Base-by-base conservation (phyloP, 2,797 vertebrate species). In the Cephalopachus bancanus region DNA sequence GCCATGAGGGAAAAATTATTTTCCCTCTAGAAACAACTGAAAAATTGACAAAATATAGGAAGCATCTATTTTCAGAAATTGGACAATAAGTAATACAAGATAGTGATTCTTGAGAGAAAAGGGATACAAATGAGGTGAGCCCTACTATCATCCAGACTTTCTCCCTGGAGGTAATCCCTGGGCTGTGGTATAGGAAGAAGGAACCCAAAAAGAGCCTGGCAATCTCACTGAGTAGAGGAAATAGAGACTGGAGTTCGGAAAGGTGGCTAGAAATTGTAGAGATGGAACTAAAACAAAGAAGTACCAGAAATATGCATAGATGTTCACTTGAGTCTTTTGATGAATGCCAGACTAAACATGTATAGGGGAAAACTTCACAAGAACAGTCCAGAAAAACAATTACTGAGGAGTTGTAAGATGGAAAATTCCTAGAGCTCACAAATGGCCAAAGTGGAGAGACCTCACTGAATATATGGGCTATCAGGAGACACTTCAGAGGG, bases 21-120 rank as follows among this genome's bases (percentile, higher is more conserved):
- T 81, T 96, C 37, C 79, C 74, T 93, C 79, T 37, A 74, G 51
- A 81, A 81, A 89, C 57, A 85, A 96, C 11, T 93, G 53, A 59
- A 93, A 96, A 81, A 60, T 67, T 86, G 53, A 75, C 20, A 79
- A 86, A 81, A 75, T 80, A 60, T 37, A 81, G 37, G 37, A 95
- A 85, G 69, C 19, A 74, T 37, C 24, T 60, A 60, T 79, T 85
- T 90, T 86, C 44, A 96, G 75, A 91, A 33, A 93, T 7, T 69
- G 16, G 11, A 69, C 26, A 96, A 76, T 67, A 62, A 53, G 12
- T 60, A 83, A 81, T 11, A 87, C 7, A 62, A 91, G 20, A 59
- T 19, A 75, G 59, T 67, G 67, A 86, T 91, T 28, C 11, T 17
- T 75, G 33, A 91, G n/a, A 87, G n/a, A 62, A 86, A 91, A 86